Evolutionary conservation across 2,888 invertebrate genomes (phyloP), one percentile per base, ranked within the genome.

Genomic region (Lacanobia oleracea): DNA sequence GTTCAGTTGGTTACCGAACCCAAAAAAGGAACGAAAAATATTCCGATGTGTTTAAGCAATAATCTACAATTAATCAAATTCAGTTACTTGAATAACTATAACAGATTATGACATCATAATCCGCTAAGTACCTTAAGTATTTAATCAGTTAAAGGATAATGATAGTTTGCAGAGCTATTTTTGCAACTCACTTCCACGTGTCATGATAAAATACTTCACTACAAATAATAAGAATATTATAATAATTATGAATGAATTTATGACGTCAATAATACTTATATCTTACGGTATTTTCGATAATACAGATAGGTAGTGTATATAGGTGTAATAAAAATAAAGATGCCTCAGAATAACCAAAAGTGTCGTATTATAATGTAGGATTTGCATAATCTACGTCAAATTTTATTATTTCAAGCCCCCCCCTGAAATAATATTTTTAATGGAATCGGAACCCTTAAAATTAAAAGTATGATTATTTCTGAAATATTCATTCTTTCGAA

Each of bases 121-220:
- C n/a, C 21, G 16, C 1, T 51, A 40, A 62, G 37, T 40, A 71
- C 12, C 27, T 45, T 60, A 59, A 40, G n/a, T 63, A 63, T 72
- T 72, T 82, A 61, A 82, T 79, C 83, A 54, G 54, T 40, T 40
- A 50, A 12, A 51, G 48, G 56, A 67, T 82, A 53, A 56, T 14
- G 5, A 56, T 61, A 12, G 23, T n/a, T 67, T 56, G 50, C 16
- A 16, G 33, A 27, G 48, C 23, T 56, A 53, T 67, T 72, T 71
- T 72, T 65, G 72, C 45, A 45, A 72, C 21, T 53, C 6, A 51
- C n/a, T 60, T 27, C 48, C 65, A 53, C 48, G 18, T 83, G 37
- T 45, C 62, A n/a, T 48, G 61, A 79, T 83, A 72, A 62, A n/a
- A 64, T 33, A 14, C 3, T 8, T 27, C 8, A 7, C 50, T 63